Evolutionary conservation across 2,888 invertebrate genomes (phyloP), one percentile per base, ranked within the genome.

Genomic region (Drosophila bunnanda): DNA sequence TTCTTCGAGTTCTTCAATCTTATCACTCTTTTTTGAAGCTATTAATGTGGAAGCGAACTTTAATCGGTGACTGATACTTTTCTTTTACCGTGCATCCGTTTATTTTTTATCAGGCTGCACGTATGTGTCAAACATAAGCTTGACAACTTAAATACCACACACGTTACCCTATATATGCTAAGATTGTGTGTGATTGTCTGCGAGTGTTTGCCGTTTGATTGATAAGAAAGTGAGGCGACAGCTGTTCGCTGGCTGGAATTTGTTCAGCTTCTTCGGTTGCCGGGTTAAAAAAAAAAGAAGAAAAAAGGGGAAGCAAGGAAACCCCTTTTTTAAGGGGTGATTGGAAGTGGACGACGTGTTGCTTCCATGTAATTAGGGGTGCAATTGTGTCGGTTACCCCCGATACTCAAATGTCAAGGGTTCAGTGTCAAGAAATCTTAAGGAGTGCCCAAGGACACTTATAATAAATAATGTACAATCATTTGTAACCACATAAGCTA

Each of bases 91-190:
- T 69, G 39, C 54, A 58, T 12, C 25, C 44, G n/a, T 38, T 44
- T 72, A 30, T 58, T 64, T 82, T 79, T 79, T 86, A 82, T 86
- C 82, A 69, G 52, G 64, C 55, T 66, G 75, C 83, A 84, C 87
- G 83, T 81, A 84, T 75, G 70, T 80, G 80, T 83, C 82, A 76
- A 62, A 65, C 60, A 60, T 75, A 82, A 83, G 75, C 70, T 69
- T 54, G 67, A 39, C 32, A 64, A 79, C 72, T 72, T 69, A 79
- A 84, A 81, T 81, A 78, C 78, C 84, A 53, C 67, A 65, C 39
- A 67, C 48, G 54, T 61, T 76, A 59, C 60, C 30, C 30, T 30
- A n/a, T 43, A 20, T 43, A 39, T n/a, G 56, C 25, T 34, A 39
- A 46, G 41, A 22, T 36, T 50, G 32, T 48, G 48, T 62, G 44